Evolutionary conservation across 2,113 vertebrate genomes (phyloP).

Genomic region (Sturnus vulgaris): DNA sequence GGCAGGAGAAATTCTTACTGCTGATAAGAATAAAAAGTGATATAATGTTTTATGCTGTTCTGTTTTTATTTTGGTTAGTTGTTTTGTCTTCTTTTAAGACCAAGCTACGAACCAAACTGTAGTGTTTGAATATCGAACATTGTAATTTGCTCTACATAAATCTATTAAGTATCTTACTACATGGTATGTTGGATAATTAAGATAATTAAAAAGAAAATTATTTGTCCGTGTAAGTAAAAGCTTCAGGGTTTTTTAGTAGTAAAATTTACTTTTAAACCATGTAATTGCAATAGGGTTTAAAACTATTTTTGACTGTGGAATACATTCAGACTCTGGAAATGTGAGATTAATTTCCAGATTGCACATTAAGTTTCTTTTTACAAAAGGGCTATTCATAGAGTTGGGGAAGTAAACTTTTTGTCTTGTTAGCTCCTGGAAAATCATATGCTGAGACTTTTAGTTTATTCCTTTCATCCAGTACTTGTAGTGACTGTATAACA

Average conservation of each 20-base stretch:
- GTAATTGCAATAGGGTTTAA: background rate
- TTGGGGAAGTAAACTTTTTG: background rate
- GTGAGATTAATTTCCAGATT: background rate
- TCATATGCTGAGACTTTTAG: background rate
- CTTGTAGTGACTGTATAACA: slow-evolving; percentile 10
- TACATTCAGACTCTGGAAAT: background rate
- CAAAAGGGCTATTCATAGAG: background rate
- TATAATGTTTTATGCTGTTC: background rate
- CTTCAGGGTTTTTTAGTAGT: background rate
- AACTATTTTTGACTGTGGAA: background rate
- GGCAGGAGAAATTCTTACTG: background rate
- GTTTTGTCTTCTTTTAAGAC: background rate
- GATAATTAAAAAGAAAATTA: background rate
- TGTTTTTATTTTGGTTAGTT: background rate
- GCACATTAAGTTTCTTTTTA: background rate
- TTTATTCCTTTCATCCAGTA: background rate
- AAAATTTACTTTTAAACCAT: background rate
- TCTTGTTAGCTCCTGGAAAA: background rate
- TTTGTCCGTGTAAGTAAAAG: background rate
- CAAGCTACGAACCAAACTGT: background rate
- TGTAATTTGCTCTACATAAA: background rate
- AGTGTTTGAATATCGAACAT: background rate
- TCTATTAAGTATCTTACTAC: background rate
- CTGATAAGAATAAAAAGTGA: background rate
- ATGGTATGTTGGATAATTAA: background rate